These are phyloP conservation scores for Drosophila sucinea DNA, from an alignment of 1,140 invertebrate species.

Conservation along the genomic window DNA sequence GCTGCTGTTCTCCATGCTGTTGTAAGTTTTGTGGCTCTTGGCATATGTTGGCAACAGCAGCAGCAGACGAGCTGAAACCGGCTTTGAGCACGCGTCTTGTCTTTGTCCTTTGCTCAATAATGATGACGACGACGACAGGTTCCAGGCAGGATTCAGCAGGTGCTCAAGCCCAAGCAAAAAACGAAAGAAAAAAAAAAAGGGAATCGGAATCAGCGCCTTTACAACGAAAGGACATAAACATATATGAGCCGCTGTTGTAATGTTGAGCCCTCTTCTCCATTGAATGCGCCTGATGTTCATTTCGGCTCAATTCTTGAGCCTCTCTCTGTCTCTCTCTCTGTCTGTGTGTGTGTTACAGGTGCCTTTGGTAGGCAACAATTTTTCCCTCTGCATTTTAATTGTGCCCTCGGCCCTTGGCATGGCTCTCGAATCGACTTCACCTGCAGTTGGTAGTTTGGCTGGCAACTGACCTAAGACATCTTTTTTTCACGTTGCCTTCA, in stretches of 20 bases:
- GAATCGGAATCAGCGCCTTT: slow-evolving; percentile 76
- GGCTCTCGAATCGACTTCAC: slow-evolving; percentile 49
- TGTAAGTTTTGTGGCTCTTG: slow-evolving; percentile 66
- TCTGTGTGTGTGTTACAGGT: slow-evolving; percentile 41
- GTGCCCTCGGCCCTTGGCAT: slow-evolving; percentile 51
- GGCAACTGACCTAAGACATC: slow-evolving; percentile 78
- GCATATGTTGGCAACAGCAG: slow-evolving; percentile 64
- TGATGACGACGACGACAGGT: slow-evolving; percentile 63
- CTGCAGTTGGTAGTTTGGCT: slow-evolving; percentile 44
- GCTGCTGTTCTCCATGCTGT: slow-evolving; percentile 29
- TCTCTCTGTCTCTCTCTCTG: slow-evolving; percentile 10
- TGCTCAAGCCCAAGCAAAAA: slow-evolving; percentile 51
- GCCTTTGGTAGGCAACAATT: slow-evolving; percentile 41
- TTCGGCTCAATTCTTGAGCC: slow-evolving; percentile 35
- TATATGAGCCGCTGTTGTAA: slow-evolving; percentile 77
- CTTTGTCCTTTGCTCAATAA: slow-evolving; percentile 73
- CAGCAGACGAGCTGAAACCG: slow-evolving; percentile 47
- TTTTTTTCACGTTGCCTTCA: slow-evolving; percentile 74
- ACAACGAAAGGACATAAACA: slow-evolving; percentile 81
- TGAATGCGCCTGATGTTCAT: slow-evolving; percentile 15
- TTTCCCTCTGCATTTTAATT: slow-evolving; percentile 69
- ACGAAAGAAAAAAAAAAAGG: slow-evolving; percentile 33
- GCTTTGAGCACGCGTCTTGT: slow-evolving; percentile 75
- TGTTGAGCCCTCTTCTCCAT: slow-evolving; percentile 47
- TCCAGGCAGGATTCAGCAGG: slow-evolving; percentile 72